A percentile compares a stretch with the other conserved stretches of the same genome.
Conservation (phyloP, 2,797 vertebrate genomes). For the Cetoscarus ocellatus region DNA sequence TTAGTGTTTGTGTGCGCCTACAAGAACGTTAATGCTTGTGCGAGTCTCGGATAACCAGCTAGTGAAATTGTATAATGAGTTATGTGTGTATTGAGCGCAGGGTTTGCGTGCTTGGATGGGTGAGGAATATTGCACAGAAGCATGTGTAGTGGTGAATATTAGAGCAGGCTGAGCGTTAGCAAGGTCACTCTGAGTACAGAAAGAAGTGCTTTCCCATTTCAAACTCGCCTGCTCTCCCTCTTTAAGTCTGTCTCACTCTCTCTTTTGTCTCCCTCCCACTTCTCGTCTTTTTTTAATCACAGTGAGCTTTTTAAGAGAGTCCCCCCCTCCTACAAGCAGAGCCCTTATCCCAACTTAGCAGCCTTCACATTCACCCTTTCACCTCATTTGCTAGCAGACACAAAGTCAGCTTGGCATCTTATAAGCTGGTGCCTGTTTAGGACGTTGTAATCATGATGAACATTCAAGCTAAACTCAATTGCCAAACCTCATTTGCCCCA, state of each 20-base stretch:
- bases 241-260: constrained; percentile 17
- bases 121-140: constrained; percentile 66
- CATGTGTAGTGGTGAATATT: constrained; percentile 76
- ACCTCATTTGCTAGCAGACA: constrained; percentile 59
- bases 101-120: constrained; percentile 63
- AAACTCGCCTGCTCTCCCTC: constrained; percentile 35
- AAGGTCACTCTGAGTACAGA: constrained; percentile 63
- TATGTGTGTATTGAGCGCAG: constrained; percentile 44
- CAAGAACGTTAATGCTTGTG: constrained; percentile 30
- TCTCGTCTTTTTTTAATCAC: constrained; percentile 54
- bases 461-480: constrained; percentile 44
- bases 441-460: constrained; percentile 56
- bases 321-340: constrained; percentile 35
- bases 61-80: constrained; percentile 53
- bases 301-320: constrained; percentile 60
- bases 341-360: constrained; percentile 51
- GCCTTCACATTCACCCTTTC: constrained; percentile 44
- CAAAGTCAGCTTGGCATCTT: constrained; percentile 59
- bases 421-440: constrained; percentile 51
- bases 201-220: constrained; percentile 62
- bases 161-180: constrained; percentile 65
- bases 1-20: constrained; percentile 13
- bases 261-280: constrained; percentile 42
- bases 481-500: constrained; percentile 31
- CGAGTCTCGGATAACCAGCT: constrained; percentile 23